Evolutionary conservation across 2,888 invertebrate species (phyloP), one percentile per base, ranked within the genome.

Genomic region (Smittia sp.): DNA sequence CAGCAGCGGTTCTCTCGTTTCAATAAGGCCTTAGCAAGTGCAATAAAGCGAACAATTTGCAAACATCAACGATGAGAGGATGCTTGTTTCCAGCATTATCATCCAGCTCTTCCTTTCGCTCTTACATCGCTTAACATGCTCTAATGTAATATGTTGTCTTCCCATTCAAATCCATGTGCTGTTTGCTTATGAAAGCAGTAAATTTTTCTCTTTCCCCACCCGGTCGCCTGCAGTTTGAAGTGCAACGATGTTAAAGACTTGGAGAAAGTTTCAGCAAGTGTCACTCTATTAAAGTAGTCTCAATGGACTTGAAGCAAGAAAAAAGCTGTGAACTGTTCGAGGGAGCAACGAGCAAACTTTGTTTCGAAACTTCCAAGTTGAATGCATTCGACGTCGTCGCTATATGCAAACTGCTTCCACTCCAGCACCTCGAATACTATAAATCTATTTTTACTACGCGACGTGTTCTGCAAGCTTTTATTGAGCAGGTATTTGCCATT

Each of bases 401-500:
- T 11, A n/a, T 46, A 46, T 46, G 46, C 46, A 46, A 46, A 46
- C 46, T 46, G 46, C 11, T n/a, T 46, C 11, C 15, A 15, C 15
- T 46, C 46, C 11, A 3, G 3, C 15, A 15, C 11, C 46, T 46
- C 15, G n/a, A 15, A 46, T 13, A n/a, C 15, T 11, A 46, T 46
- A 32, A 32, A 32, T 32, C 9, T 9, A 32, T 32, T 32, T 32
- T 32, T 32, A 32, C 32, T 6, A 9, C 32, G 9, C 3, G 9
- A 32, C 15, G 11, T 15, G 46, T 11, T 6, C 4, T 11, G 46
- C 15, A 13, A 2, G 11, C 46, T 46, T 46, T 46, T 46, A 46
- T 15, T 46, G 46, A 46, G 15, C 46, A 46, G 46, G 46, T 46
- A 46, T 46, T 46, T 46, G 46, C 46, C 46, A 46, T 46, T 46